Evolutionary conservation across 2,797 vertebrate genomes (phyloP), one percentile per base, ranked within the genome.

Genomic region (Tympanoctomys barrerae): DNA sequence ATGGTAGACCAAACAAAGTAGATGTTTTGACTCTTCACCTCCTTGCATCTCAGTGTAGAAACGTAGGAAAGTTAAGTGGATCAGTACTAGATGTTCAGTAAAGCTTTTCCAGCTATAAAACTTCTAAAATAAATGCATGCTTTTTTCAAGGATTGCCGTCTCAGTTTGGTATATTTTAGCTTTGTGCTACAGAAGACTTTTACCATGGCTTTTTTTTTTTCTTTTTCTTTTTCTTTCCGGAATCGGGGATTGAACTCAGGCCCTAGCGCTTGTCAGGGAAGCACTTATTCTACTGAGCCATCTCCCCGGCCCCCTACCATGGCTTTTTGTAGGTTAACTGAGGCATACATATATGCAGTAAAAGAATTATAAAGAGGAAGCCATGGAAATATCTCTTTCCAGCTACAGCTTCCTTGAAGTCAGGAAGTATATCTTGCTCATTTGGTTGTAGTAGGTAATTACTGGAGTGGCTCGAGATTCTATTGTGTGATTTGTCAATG

Each of bases 181-280:
- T 79, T 95, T 94, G 66, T 86, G 64, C 59, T 93, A 13, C 75
- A 93, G 89, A 46, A 93, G 22, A 80, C 64, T 90, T 66, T 10
- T 78, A 33, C 88, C 42, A 42, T 42, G 42, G 42, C 42, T 42
- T 42, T 42, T 42, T 42, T 42, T 42, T 42, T 42, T 42, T 42
- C 42, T 42, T 42, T 39, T 39, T 39, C 39, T 39, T 39, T 39
- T 39, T 39, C n/a, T 42, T 42, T 42, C 5, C 42, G 5, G 42
- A 42, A 42, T 5, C 42, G 5, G 42, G 42, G 42, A 42, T 42
- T 42, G 42, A 42, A 42, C 42, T 42, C 42, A 42, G 42, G 42
- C 42, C 42, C 42, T 42, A 5, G 42, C 42, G 42, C 42, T 42
- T 42, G 42, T 6, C 42, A 42, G 42, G 42, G 42, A 42, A 42